Evolutionary conservation across 2,888 invertebrate genomes (phyloP).

Genomic region (Cosmia pyralina): DNA sequence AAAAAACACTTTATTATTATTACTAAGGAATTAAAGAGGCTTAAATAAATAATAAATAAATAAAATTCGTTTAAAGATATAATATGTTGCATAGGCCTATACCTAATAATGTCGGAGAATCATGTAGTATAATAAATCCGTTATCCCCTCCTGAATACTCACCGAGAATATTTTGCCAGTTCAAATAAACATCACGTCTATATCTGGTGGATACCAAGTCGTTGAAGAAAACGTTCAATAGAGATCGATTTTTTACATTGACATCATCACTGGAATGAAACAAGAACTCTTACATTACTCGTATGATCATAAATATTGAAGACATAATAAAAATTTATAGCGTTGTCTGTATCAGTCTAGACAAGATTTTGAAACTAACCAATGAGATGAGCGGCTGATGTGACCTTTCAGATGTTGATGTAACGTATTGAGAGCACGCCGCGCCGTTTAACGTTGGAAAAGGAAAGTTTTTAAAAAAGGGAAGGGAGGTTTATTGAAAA

Average conservation of each 20-base stretch:
- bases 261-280: slow-evolving; percentile 82
- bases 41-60: no score
- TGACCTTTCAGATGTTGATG: not conserved
- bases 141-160: slow-evolving; percentile 65
- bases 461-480: no score
- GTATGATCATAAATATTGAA: slow-evolving; percentile 1
- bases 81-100: not conserved
- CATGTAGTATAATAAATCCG: slow-evolving; percentile 53
- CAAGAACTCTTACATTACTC: slow-evolving; percentile 12
- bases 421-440: not conserved
- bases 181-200: slow-evolving; percentile 92
- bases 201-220: slow-evolving; percentile 92
- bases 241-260: slow-evolving; percentile 87
- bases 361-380: slow-evolving; percentile 11
- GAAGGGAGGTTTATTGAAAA: no score
- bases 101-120: slow-evolving; percentile 20
- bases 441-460: not conserved
- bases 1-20: no score
- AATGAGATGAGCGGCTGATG: not conserved
- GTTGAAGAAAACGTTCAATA: slow-evolving; percentile 92
- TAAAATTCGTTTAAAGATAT: slow-evolving; percentile 18
- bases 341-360: slow-evolving; percentile 18
- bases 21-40: no score
- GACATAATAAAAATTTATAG: slow-evolving; percentile 1
- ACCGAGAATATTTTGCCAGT: slow-evolving; percentile 93